A percentile compares a stretch with the other conserved stretches of the same genome.
Conservation (phyloP, 2,113 vertebrate species). For the Chamaea fasciata region DNA sequence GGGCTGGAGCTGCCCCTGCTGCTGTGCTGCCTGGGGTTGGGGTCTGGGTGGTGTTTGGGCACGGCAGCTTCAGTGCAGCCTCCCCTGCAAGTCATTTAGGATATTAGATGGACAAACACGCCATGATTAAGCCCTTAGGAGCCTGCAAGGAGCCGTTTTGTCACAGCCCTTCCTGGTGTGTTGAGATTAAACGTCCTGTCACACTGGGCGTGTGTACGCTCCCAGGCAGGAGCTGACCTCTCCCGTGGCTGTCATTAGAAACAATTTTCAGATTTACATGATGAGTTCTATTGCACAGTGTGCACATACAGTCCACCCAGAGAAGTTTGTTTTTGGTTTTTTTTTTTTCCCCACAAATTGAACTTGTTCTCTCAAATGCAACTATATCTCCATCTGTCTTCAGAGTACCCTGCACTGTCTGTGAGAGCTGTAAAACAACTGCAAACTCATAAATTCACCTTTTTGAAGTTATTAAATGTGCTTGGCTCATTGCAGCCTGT, state of each 20-base stretch:
- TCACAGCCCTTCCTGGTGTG: neutral
- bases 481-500: conserved; percentile 63
- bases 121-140: neutral
- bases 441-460: conserved; percentile 39
- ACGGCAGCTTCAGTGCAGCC: neutral
- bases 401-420: neutral
- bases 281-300: neutral
- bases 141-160: conserved; percentile 6
- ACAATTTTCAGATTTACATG: conserved; percentile 21
- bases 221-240: conserved; percentile 32
- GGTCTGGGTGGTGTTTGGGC: neutral
- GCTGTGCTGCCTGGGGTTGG: neutral
- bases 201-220: neutral
- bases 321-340: neutral
- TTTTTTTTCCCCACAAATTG: neutral
- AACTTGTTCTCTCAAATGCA: neutral
- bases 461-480: conserved; percentile 52
- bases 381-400: neutral
- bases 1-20: neutral
- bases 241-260: conserved; percentile 43
- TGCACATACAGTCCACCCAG: neutral
- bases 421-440: conserved; percentile 17
- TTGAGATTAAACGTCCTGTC: conserved; percentile 42
- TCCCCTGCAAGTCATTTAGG: neutral
- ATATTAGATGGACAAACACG: neutral